Conservation (phyloP, 2,797 vertebrate species). For the Philypnodon macrostomus region DNA sequence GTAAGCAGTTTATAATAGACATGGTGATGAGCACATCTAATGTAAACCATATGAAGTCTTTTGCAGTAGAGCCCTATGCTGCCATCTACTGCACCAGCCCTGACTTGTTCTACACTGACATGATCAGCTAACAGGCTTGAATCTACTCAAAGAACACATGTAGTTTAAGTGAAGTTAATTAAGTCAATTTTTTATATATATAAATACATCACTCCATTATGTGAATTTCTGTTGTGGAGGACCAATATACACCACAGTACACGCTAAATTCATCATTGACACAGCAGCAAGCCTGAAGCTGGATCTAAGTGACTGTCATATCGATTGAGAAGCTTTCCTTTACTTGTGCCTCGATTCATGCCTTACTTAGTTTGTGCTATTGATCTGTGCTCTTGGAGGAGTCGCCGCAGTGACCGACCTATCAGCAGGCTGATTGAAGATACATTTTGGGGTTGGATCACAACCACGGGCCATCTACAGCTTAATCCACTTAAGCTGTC, state of each 20-base stretch:
- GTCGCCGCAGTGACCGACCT: conserved; percentile 23
- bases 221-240: conserved; percentile 15
- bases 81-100: conserved; percentile 60
- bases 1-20: too few relatives aligned
- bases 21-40: too few relatives aligned
- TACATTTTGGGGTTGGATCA: conserved; percentile 33
- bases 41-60: too few relatives aligned
- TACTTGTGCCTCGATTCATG: conserved; percentile 26
- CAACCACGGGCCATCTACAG: conserved; percentile 18
- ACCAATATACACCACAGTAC: conserved; percentile 2
- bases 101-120: not conserved
- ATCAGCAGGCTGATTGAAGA: conserved; percentile 43
- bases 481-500: conserved; percentile 46
- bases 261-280: conserved; percentile 7
- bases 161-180: too few relatives aligned
- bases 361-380: conserved; percentile 38
- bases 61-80: conserved; percentile 46
- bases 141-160: not conserved
- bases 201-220: conserved; percentile 1
- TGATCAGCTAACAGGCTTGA: not conserved
- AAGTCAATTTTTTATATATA: too few relatives aligned
- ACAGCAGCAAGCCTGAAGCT: conserved; percentile 10
- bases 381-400: conserved; percentile 32
- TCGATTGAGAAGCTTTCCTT: conserved; percentile 44
- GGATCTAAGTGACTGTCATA: conserved; percentile 39